These are phyloP conservation scores for Thymelicus sylvestris DNA, from an alignment of 2,888 invertebrate genomes.

Conservation along the genomic window DNA sequence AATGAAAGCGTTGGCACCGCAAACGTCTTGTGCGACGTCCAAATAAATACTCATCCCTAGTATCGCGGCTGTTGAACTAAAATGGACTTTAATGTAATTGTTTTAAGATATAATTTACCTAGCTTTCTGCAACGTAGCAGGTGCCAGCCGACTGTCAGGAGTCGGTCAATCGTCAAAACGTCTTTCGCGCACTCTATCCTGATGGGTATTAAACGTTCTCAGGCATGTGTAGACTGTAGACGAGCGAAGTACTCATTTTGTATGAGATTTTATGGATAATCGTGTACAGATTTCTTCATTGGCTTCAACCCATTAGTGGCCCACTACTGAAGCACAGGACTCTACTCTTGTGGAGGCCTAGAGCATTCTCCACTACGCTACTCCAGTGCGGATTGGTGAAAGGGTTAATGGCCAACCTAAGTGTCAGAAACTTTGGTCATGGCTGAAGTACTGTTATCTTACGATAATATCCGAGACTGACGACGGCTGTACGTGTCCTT, in stretches of 20 bases:
- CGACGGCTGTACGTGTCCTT: no score
- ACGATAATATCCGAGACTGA: no score
- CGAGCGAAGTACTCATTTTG: background rate
- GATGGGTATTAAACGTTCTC: background rate
- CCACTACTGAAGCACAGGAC: no score
- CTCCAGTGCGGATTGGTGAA: no score
- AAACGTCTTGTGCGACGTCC: background rate
- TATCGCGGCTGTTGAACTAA: background rate
- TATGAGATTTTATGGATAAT: background rate
- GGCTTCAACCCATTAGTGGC: no score
- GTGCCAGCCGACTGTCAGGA: slow-evolving; percentile 7
- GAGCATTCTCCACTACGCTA: no score
- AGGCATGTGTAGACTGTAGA: background rate
- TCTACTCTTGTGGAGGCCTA: no score
- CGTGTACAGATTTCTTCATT: no score
- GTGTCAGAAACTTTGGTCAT: no score
- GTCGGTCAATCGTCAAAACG: slow-evolving; percentile 3
- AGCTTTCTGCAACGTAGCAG: background rate
- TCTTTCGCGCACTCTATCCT: background rate
- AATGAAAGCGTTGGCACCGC: background rate
- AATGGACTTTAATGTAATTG: background rate
- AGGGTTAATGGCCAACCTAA: no score
- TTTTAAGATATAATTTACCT: background rate
- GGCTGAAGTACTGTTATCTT: no score
- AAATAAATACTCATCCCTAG: background rate